These are phyloP conservation scores for Crypturellus tataupa DNA, from an alignment of 2,797 vertebrate species.

Conservation along the genomic window DNA sequence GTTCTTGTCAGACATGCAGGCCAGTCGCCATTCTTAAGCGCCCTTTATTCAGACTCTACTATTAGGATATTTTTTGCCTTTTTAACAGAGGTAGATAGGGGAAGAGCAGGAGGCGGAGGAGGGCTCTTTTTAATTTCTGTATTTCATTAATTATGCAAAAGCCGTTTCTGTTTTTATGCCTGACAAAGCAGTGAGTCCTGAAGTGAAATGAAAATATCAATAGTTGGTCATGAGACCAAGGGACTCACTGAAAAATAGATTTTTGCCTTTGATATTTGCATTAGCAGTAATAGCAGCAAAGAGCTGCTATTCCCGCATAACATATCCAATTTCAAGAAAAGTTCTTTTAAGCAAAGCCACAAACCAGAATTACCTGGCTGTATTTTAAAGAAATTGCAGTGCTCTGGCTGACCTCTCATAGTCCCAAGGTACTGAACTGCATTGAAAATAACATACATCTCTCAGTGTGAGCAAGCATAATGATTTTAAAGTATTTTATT, in stretches of 20 bases:
- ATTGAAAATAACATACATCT: neutral
- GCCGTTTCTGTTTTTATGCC: conserved; percentile 10
- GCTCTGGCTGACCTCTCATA: neutral
- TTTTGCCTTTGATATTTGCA: neutral
- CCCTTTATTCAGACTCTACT: conserved; percentile 22
- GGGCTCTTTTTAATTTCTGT: conserved; percentile 13
- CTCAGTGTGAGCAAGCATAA: neutral
- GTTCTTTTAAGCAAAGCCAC: neutral
- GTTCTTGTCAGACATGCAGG: neutral
- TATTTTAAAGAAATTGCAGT: neutral
- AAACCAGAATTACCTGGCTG: neutral
- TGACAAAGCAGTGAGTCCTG: neutral
- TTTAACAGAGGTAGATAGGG: neutral
- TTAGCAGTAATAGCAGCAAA: neutral
- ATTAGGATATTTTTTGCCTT: conserved; percentile 35
- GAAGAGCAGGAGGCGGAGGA: conserved; percentile 13
- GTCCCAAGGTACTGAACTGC: neutral
- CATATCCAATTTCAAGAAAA: neutral
- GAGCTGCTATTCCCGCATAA: neutral
- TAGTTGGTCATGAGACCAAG: neutral
- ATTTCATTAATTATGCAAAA: conserved; percentile 61
- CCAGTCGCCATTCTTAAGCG: neutral
- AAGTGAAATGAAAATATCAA: neutral
- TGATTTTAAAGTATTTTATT: neutral
- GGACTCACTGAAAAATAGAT: neutral